A percentile compares a stretch with the other conserved stretches of the same genome.
Conservation (phyloP, 1,140 invertebrate genomes). For the Pemphigus obesinymphae region DNA sequence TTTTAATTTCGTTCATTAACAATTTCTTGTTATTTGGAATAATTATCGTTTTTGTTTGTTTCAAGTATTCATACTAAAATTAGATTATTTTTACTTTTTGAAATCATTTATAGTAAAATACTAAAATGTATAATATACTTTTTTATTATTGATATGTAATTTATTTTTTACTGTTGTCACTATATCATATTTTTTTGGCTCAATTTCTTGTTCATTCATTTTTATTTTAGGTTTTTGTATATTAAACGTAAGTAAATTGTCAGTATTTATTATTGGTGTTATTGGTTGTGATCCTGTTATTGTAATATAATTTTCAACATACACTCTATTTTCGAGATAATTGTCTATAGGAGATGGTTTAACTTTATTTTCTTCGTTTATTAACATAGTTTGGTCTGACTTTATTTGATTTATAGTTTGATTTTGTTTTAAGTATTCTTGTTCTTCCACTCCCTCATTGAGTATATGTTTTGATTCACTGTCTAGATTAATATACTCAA, state of each 20-base stretch:
- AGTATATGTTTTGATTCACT: not conserved
- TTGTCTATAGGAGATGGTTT: not conserved
- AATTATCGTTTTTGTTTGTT: slow-evolving; percentile 6
- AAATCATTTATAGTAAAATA: not conserved
- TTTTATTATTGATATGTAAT: not conserved
- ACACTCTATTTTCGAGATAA: not conserved
- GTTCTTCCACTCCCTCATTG: not conserved
- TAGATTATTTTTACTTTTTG: not conserved
- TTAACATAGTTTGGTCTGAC: not conserved
- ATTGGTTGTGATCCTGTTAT: not conserved
- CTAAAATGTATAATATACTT: not conserved
- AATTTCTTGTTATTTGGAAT: slow-evolving; percentile 8
- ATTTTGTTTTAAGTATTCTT: not conserved
- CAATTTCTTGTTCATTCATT: not conserved
- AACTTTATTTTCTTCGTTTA: not conserved
- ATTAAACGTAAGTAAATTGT: not conserved
- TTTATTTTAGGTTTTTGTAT: not conserved
- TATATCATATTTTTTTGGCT: slow-evolving; percentile 6
- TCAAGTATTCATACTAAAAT: slow-evolving; percentile 15
- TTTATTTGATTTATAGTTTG: not conserved
- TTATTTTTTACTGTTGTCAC: slow-evolving; percentile 31
- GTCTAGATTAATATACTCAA: not conserved
- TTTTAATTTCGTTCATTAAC: slow-evolving; percentile 25
- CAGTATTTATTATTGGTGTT: not conserved
- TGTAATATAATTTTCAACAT: not conserved